Conservation (phyloP, 2,888 invertebrate species). For the Hyalella azteca region DNA sequence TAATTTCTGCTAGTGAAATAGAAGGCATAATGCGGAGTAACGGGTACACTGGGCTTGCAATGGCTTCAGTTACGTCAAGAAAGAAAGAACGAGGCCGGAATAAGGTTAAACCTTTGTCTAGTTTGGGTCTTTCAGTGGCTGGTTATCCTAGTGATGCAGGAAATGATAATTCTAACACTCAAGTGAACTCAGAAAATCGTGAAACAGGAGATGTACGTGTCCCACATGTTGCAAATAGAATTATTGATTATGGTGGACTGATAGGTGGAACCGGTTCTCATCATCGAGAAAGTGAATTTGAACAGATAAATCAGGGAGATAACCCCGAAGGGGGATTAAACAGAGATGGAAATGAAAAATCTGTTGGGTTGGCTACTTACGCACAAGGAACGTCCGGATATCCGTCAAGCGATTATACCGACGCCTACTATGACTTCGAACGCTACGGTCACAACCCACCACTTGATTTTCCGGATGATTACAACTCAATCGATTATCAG, state of each 20-base stretch:
- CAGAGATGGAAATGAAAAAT: not conserved
- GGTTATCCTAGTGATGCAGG: not conserved
- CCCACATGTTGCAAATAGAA: not conserved
- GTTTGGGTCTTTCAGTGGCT: not conserved
- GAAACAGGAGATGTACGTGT: not conserved
- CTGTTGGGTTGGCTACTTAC: not conserved
- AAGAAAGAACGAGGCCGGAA: slow-evolving; percentile 16
- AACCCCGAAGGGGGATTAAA: not conserved
- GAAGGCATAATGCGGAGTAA: slow-evolving; percentile 25
- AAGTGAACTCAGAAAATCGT: not conserved
- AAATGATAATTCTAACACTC: not conserved
- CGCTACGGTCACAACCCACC: slow-evolving; percentile 4
- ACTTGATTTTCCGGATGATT: slow-evolving; percentile 11
- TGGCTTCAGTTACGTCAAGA: slow-evolving; percentile 7
- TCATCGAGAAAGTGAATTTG: slow-evolving; percentile 15
- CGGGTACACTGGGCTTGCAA: slow-evolving; percentile 3
- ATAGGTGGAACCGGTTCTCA: not conserved
- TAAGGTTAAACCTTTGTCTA: slow-evolving; percentile 11
- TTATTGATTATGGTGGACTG: slow-evolving; percentile 14
- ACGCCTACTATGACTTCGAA: slow-evolving; percentile 4
- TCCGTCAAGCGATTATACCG: not conserved
- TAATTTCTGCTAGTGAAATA: slow-evolving; percentile 16
- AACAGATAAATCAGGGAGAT: not conserved
- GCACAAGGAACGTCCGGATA: not conserved
- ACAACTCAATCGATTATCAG: not conserved